Base-by-base conservation (phyloP, 2,888 invertebrate species). In the Acronicta alni region DNA sequence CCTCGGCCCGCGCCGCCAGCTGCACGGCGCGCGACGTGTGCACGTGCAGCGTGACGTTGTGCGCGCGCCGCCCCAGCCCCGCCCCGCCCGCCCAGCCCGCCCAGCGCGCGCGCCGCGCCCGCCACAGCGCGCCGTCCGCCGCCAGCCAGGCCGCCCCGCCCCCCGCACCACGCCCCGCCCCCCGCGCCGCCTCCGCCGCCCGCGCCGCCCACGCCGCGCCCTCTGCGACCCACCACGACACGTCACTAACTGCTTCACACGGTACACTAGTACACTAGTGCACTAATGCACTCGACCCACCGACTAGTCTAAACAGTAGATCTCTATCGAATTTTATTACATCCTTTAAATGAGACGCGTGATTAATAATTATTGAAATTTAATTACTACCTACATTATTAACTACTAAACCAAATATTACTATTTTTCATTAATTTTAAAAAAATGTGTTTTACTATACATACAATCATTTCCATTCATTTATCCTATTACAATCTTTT, bases 41-140 rank as follows among this genome's bases (percentile, higher is more conserved):
- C 80, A 98, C 84, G 64, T 96, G 95, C 83, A 98, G 95, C 18
- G 97, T 96, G 49, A 97, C 89, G 88, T 97, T 97, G 79, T 26
- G 95, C 67, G 84, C 30, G 88, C 72, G 87, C 39, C n/a, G n/a
- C 57, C 42, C 38, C 5, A 77, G 35, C n/a, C 38, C 59, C 46
- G 39, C 9, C 79, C 38, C 71, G 48, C 46, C 16, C 39, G 58
- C 42, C 38, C 5, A 77, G 35, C 38, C 59, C 46, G 39, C 9
- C 79, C 38, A 72, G 48, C 46, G 39, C 48, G 56, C 67, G 67
- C 68, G 57, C 10, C 83, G 77, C 67, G 48, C 57, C 60, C 43
- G 51, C 71, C 57, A 56, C 65, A 52, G 56, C 69, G 49, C 64
- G 57, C 68, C 69, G 58, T 51, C 77, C 66, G 42, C 57, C 56